Conservation (phyloP, 2,888 invertebrate genomes). For the Ariolimax columbianus region DNA sequence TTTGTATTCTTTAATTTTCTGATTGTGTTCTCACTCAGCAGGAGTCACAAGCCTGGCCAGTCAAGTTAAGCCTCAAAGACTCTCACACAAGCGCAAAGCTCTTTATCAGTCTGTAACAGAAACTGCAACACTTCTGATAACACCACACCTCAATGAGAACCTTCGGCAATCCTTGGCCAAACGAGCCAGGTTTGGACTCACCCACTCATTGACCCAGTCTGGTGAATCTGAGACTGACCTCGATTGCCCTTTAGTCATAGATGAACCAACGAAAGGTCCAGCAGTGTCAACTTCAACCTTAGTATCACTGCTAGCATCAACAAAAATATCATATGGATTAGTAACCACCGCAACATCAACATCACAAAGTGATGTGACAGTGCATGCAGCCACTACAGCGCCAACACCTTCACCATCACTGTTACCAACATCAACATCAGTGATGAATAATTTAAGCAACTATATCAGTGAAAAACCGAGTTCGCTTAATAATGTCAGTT, state of each 20-base stretch:
- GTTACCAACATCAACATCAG: background rate
- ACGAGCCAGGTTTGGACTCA: conserved; percentile 36
- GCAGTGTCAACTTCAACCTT: background rate
- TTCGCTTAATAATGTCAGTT: background rate
- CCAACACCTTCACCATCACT: background rate
- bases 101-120: conserved; percentile 33
- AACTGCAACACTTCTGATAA: conserved; percentile 36
- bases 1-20: background rate
- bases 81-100: conserved; percentile 31
- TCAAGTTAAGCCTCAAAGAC: conserved; percentile 8
- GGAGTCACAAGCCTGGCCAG: conserved; percentile 22
- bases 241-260: conserved; percentile 52
- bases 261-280: conserved; percentile 33
- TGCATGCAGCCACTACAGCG: background rate
- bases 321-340: background rate
- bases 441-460: background rate
- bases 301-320: background rate
- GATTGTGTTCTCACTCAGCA: background rate
- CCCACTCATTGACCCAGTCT: conserved; percentile 10
- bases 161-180: conserved; percentile 47
- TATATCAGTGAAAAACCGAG: background rate
- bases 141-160: conserved; percentile 45
- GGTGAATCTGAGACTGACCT: conserved; percentile 37
- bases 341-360: background rate
- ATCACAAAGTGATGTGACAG: background rate